Conservation (phyloP, 2,888 invertebrate species). For the Trissonchulus sp. region DNA sequence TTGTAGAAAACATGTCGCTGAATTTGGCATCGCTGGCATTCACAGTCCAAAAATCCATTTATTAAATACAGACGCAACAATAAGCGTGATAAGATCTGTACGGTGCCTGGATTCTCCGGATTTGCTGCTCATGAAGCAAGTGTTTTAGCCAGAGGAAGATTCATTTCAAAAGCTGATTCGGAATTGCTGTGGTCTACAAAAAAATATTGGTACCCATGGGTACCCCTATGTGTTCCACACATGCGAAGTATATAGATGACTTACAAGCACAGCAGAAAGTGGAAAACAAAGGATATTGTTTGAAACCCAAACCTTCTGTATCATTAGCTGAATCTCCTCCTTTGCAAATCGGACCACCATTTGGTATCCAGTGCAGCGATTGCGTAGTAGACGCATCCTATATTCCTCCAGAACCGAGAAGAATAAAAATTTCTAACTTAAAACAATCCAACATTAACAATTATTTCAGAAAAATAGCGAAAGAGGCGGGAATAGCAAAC, state of each 20-base stretch:
- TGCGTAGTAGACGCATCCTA: not conserved
- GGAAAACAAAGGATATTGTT: conserved; percentile 1
- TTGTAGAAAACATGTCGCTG: not conserved
- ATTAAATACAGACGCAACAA: not conserved
- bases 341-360: not conserved
- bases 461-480: not conserved
- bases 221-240: not conserved
- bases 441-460: not conserved
- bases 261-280: not conserved
- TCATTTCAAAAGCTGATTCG: not conserved
- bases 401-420: not conserved
- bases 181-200: not conserved
- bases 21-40: not conserved
- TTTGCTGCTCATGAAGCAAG: too few species aligned
- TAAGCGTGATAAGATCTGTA: not conserved
- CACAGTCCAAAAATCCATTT: not conserved
- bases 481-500: not conserved
- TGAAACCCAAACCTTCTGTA: not conserved
- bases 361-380: not conserved
- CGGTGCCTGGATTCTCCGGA: not conserved
- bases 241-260: not conserved
- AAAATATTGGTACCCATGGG: not conserved
- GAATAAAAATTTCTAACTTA: not conserved
- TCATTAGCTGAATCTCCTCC: not conserved
- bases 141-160: not conserved